These are phyloP conservation scores for Melieria omissa DNA, from an alignment of 2,888 invertebrate species.

Conservation along the genomic window DNA sequence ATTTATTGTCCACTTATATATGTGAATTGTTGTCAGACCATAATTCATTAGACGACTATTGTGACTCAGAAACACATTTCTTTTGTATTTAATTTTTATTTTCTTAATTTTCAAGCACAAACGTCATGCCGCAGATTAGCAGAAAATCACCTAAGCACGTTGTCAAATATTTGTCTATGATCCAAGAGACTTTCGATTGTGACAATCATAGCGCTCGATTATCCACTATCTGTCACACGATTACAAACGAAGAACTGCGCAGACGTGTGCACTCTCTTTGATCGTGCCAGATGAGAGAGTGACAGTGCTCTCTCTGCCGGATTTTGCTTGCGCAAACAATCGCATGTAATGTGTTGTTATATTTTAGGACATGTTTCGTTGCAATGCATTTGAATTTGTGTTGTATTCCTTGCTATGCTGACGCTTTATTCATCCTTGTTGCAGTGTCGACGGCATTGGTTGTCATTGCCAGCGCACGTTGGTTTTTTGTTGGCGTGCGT, in stretches of 20 bases:
- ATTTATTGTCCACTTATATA: too few relatives aligned
- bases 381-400: not conserved
- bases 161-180: too few relatives aligned
- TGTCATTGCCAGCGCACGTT: not conserved
- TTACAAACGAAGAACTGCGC: not conserved
- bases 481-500: not conserved
- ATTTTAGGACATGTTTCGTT: slow-evolving; percentile 22
- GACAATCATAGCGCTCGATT: not conserved
- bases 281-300: not conserved
- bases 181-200: not conserved
- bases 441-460: not conserved
- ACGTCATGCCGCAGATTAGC: too few relatives aligned
- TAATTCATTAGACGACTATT: too few relatives aligned
- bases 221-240: too few relatives aligned
- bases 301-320: too few relatives aligned
- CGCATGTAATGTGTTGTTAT: not conserved
- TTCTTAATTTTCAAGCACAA: too few relatives aligned
- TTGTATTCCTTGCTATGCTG: not conserved
- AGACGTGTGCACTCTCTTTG: not conserved
- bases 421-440: not conserved
- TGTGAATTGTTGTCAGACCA: too few relatives aligned
- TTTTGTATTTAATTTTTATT: too few relatives aligned
- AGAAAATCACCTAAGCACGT: too few relatives aligned
- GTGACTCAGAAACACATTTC: too few relatives aligned
- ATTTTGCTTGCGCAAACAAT: too few relatives aligned